Base-by-base conservation (phyloP, 2,113 vertebrate species). In the Heliornis fulica region DNA sequence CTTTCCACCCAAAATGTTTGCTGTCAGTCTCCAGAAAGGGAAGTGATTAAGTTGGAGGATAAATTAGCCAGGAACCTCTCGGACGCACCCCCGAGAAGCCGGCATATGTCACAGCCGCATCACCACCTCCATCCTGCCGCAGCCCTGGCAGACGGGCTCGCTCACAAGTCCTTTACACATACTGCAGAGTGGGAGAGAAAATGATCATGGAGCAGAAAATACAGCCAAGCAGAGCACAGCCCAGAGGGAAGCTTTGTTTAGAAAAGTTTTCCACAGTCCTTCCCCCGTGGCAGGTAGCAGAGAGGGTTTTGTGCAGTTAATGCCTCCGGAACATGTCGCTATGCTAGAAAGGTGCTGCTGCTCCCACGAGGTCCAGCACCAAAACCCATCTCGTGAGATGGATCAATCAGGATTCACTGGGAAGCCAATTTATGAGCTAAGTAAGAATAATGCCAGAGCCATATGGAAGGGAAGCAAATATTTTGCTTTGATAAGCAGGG, bases 141-240 rank as follows among this genome's bases (percentile, higher is more conserved):
- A 3, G 18, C 40, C 34, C 40, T 28, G 2, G 1, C 66, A 36
- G 38, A 13, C 10, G 9, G 32, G 53, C 71, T 83, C 36, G 8
- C 2, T 5, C 66, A 7, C 13, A 15, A 0, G 1, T 36, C 56
- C 34, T n/a, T 2, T 3, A 0, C 0, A 2, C 1, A 8, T 48
- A 11, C 31, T 4, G 19, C 20, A 63, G 34, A 36, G 59, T 2
- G 15, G 38, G 38, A 17, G 15, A n/a, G 68, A 56, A 57, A n/a
- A 31, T 0, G 14, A 61, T 2, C 3, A 0, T 0, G 17, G 48
- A 45, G 56, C 1, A 57, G 18, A 23, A 84, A 54, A 26, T 9
- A 31, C 19, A 69, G 78, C 57, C 82, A 23, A 18, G 65, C 60
- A 60, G 41, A 54, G 5, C n/a, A 15, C 26, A 1, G 5, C 22